These are phyloP conservation scores for Amaurobius ferox DNA, from an alignment of 2,888 invertebrate species.

Conservation along the genomic window DNA sequence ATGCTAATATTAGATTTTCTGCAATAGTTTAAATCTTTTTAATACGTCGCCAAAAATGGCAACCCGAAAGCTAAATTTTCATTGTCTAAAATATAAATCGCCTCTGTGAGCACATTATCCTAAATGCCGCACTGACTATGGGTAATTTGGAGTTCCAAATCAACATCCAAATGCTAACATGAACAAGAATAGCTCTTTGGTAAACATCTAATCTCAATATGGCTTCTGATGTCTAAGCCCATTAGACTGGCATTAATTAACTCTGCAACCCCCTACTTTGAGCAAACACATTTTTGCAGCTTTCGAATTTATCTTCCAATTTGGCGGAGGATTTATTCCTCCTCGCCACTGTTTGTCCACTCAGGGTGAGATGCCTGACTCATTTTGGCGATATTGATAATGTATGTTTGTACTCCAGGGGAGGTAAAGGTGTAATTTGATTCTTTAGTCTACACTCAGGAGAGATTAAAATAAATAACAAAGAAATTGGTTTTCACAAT, in stretches of 20 bases:
- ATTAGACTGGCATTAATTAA: constrained; percentile 36
- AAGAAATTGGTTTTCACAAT: too few species aligned
- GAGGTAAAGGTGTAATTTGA: not conserved
- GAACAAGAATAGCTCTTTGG: constrained; percentile 35
- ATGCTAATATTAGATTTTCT: too few species aligned
- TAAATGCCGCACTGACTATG: too few species aligned
- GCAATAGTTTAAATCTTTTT: too few species aligned
- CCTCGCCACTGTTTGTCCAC: not conserved
- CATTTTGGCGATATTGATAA: not conserved
- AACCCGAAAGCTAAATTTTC: too few species aligned
- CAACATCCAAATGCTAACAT: too few species aligned
- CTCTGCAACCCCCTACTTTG: not conserved
- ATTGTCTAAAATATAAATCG: too few species aligned
- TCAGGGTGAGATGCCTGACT: not conserved
- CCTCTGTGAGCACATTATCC: too few species aligned
- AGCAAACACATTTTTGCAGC: constrained; percentile 35
- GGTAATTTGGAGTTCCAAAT: too few species aligned
- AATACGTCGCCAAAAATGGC: too few species aligned
- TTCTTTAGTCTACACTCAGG: too few species aligned
- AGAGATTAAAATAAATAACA: too few species aligned
- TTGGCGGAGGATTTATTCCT: not conserved
- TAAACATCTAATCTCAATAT: constrained; percentile 31
- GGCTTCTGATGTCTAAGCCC: not conserved
- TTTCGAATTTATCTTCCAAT: not conserved
- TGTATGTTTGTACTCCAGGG: not conserved